phyloP scores from a whole-genome alignment of 2,797 vertebrate genomes.

The Neoniphon sammara region DNA sequence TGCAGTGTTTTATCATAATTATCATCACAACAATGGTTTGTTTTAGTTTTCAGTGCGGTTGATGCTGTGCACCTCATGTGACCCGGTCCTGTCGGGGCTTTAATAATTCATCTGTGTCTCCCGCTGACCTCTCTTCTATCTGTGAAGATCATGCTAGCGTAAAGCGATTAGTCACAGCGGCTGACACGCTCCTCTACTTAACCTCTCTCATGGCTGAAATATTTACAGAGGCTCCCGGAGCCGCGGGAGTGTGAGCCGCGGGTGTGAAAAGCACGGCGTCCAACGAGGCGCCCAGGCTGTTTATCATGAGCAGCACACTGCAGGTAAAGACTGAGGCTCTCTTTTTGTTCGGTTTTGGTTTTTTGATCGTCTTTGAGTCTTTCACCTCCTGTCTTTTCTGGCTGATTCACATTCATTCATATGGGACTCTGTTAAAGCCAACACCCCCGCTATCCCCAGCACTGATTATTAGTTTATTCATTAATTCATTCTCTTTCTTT shows the following conservation, averaged over 20 bases:
- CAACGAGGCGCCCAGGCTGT: not conserved
- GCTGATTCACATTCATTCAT: not conserved
- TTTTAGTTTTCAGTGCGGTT: not conserved
- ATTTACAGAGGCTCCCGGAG: not conserved
- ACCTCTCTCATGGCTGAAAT: conserved; percentile 17
- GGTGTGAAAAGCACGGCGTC: conserved; percentile 43
- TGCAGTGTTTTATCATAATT: no score
- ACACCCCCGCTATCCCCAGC: no score
- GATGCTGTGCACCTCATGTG: conserved; percentile 25
- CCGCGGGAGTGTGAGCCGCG: conserved; percentile 3
- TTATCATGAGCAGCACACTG: not conserved
- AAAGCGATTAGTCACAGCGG: conserved; percentile 40
- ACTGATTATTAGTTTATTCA: no score
- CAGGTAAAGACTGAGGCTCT: no score
- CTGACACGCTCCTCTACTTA: conserved; percentile 14
- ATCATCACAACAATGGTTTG: no score
- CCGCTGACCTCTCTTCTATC: conserved; percentile 29
- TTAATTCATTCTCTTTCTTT: no score
- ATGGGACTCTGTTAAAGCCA: no score
- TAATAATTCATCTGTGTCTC: conserved; percentile 38
- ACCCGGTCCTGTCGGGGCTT: conserved; percentile 14
- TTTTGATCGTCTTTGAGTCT: not conserved
- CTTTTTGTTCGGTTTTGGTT: not conserved
- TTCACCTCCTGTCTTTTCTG: no score
- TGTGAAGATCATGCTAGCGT: conserved; percentile 43